These are phyloP conservation scores for Cuculus canorus DNA, from an alignment of 2,797 vertebrate species.

Conservation along the genomic window DNA sequence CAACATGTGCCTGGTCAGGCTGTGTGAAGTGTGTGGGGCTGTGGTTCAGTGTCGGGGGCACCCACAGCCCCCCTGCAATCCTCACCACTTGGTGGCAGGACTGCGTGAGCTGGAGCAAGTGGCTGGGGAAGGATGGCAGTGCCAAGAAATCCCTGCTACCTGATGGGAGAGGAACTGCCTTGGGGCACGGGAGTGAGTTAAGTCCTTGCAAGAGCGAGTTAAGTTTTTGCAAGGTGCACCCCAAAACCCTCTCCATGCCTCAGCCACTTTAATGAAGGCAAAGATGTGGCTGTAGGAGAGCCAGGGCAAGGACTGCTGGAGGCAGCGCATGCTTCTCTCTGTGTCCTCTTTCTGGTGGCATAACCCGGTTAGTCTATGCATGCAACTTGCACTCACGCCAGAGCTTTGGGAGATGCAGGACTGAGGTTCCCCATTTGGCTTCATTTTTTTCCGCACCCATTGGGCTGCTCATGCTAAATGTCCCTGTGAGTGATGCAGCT, in stretches of 20 bases:
- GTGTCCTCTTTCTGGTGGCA: neutral
- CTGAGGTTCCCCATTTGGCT: neutral
- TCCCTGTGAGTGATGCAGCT: neutral
- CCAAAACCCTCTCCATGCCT: neutral
- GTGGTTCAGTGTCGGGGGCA: rapidly evolving
- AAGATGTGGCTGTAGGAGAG: rapidly evolving
- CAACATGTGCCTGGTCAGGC: neutral
- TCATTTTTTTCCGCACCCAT: neutral
- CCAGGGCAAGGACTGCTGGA: rapidly evolving
- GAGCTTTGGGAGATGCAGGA: neutral
- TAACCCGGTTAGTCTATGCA: rapidly evolving
- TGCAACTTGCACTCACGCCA: neutral
- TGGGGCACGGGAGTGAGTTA: rapidly evolving
- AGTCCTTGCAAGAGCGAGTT: rapidly evolving
- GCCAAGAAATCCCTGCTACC: neutral
- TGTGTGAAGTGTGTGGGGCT: rapidly evolving
- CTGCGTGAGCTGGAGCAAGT: neutral
- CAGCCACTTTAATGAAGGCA: neutral
- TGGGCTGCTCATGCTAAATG: rapidly evolving
- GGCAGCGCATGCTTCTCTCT: rapidly evolving
- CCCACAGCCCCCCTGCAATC: rapidly evolving
- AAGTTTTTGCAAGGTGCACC: neutral
- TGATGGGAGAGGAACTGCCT: rapidly evolving
- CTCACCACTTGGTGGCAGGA: rapidly evolving
- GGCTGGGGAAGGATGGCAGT: neutral